Evolutionary conservation across 1,140 invertebrate genomes (phyloP).

Genomic region (Drosophila sucinea): DNA sequence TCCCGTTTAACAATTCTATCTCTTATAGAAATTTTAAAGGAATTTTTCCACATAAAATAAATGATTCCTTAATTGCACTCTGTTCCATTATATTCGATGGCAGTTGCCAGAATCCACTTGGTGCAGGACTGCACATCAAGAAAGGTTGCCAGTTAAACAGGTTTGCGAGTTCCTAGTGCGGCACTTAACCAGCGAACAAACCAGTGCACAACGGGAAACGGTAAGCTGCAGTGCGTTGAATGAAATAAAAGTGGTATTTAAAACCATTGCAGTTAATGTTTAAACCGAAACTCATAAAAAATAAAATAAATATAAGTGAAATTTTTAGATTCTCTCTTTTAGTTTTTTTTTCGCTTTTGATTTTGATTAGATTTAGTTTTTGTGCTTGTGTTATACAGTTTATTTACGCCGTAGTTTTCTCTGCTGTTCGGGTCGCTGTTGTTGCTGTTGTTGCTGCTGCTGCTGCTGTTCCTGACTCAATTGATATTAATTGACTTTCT

Average conservation of each 20-base stretch:
- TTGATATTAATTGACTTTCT: slow-evolving; percentile 82
- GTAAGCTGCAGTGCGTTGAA: slow-evolving; percentile 64
- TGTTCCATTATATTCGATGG: not conserved
- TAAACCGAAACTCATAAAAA: slow-evolving; percentile 15
- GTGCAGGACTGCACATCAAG: slow-evolving; percentile 8
- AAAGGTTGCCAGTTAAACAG: slow-evolving; percentile 37
- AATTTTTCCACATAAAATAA: not conserved
- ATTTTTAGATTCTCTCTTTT: slow-evolving; percentile 16
- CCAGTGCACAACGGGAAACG: slow-evolving; percentile 73
- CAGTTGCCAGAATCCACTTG: not conserved
- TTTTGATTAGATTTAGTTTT: slow-evolving; percentile 46
- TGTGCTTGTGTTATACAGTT: slow-evolving; percentile 48
- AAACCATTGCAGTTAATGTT: slow-evolving; percentile 3
- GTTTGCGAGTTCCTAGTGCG: slow-evolving; percentile 63
- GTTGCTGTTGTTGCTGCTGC: slow-evolving; percentile 36
- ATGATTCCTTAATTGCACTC: not conserved
- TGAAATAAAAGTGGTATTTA: slow-evolving; percentile 19
- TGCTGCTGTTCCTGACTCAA: slow-evolving; percentile 73
- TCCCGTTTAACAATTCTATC: too few species aligned
- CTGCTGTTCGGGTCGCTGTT: slow-evolving; percentile 26
- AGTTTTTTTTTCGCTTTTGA: slow-evolving; percentile 20
- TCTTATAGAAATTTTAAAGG: too few species aligned
- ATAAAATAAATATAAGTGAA: slow-evolving; percentile 1
- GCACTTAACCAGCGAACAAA: slow-evolving; percentile 37
- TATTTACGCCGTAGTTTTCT: slow-evolving; percentile 73